Base-by-base conservation (phyloP, 2,888 invertebrate species). In the Parasteatoda lunata region DNA sequence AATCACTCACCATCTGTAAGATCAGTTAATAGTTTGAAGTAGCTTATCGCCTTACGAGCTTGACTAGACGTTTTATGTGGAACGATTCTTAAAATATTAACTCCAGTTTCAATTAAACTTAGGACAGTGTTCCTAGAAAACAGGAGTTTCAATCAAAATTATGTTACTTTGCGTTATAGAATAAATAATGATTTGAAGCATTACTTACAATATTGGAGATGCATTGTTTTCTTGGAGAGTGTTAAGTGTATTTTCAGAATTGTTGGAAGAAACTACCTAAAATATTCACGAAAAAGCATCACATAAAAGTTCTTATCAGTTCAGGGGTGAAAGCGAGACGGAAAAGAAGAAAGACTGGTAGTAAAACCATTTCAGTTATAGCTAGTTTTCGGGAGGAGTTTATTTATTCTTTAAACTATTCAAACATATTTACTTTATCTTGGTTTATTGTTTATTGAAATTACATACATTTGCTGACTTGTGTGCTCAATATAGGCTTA, bases 1-100 rank as follows among this genome's bases (percentile, higher is more conserved):
- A 59, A 59, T 59, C 15, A 47, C 76, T 76, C 76, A 85, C 85
- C 79, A 65, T 85, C 76, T 54, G 66, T 73, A 1, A 85, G 11
- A 15, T 85, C 85, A 30, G 76, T 54, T 6, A 80, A 52, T 47
- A 76, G 64, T 30, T 70, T 30, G 30, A 85, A 54, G 51, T 80
- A 85, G 7, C 76, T 69, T 15, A 80, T 6, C 3, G 51, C 64
- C 54, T n/a, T 65, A 8, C 65, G 65, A 48, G 48, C 54, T 54
- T 75, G 79, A 8, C 47, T n/a, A 9, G 70, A 49, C 3, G 66
- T 75, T 11, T 80, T 51, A 9, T 70, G 59, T 6, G 85, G 85
- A 48, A 85, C 4, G n/a, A 80, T 54, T 64, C 59, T 66, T 7
- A 80, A 11, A 5, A 85, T 68, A 15, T 70, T 71, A 69, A 85